Percentiles rank a stretch among this genome's conserved stretches.
These are phyloP conservation scores for Trachelus troglodyta DNA, from an alignment of 2,888 invertebrate species.

Conservation along the genomic window DNA sequence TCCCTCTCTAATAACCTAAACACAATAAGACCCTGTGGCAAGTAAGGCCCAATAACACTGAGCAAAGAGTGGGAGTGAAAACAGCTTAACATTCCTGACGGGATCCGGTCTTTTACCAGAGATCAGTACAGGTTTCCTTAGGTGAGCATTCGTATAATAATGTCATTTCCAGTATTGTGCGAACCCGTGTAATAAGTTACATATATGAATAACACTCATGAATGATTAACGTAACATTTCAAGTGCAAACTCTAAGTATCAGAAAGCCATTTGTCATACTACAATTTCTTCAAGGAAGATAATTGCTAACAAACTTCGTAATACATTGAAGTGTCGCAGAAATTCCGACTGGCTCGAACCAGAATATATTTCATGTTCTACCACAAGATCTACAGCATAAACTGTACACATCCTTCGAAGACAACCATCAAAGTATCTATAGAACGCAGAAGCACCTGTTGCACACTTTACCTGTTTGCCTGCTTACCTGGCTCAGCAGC, in stretches of 20 bases:
- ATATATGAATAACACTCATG: neutral
- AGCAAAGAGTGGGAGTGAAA: neutral
- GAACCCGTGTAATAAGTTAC: neutral
- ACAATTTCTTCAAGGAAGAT: neutral
- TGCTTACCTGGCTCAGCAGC: neutral
- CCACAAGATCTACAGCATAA: neutral
- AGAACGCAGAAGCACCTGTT: conserved; percentile 58
- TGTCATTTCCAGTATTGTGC: neutral
- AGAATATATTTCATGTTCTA: neutral
- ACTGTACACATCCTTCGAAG: conserved; percentile 3
- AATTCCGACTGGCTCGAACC: neutral
- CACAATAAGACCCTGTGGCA: neutral
- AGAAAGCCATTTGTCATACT: neutral
- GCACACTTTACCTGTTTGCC: conserved; percentile 60
- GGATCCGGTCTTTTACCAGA: neutral
- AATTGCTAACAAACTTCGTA: neutral
- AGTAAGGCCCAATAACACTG: neutral
- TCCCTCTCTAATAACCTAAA: neutral
- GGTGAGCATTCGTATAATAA: neutral
- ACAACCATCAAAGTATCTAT: neutral
- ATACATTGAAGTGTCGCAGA: neutral
- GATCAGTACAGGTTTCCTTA: neutral
- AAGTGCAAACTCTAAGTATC: neutral
- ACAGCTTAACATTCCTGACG: conserved; percentile 4
- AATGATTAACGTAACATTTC: neutral